A percentile compares a stretch with the other conserved stretches of the same genome.
phyloP scores from a whole-genome alignment of 2,888 invertebrate species.

The Ophioninae sp. region DNA sequence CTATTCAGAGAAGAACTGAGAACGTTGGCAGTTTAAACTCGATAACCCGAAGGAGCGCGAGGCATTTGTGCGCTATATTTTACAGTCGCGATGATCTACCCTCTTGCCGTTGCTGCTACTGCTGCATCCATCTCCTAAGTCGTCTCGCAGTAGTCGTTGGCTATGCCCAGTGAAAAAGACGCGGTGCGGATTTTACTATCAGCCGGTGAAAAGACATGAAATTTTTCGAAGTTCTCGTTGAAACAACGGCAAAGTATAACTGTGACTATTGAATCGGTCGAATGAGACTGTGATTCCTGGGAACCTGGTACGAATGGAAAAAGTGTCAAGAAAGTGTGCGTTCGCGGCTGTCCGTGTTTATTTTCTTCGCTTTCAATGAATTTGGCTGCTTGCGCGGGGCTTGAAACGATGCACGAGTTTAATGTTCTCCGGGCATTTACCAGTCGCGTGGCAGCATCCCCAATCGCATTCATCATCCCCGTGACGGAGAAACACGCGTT shows the following conservation, averaged over 20 bases:
- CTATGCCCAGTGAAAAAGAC: constrained; percentile 12
- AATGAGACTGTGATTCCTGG: no score
- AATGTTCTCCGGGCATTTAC: constrained; percentile 1
- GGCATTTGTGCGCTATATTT: constrained; percentile 25
- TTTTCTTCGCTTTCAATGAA: not conserved
- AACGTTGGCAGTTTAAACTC: constrained; percentile 53
- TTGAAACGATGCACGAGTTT: constrained; percentile 45
- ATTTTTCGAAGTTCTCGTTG: not conserved
- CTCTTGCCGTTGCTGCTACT: constrained; percentile 8
- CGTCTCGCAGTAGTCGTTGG: constrained; percentile 14
- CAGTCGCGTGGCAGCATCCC: not conserved
- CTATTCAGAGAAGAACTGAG: constrained; percentile 35
- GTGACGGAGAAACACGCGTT: not conserved
- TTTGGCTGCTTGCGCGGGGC: not conserved
- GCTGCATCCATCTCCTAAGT: not conserved
- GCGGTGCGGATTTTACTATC: not conserved
- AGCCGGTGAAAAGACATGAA: not conserved
- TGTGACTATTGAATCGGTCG: not conserved
- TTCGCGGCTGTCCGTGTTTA: not conserved
- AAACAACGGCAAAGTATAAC: not conserved
- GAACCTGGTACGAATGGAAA: constrained; percentile 11
- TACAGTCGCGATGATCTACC: not conserved
- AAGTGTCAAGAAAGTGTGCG: constrained; percentile 25
- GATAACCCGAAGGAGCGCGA: constrained; percentile 27
- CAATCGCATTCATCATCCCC: not conserved